These are phyloP conservation scores for Lagorchestes hirsutus DNA, from an alignment of 2,797 vertebrate genomes.

Conservation along the genomic window DNA sequence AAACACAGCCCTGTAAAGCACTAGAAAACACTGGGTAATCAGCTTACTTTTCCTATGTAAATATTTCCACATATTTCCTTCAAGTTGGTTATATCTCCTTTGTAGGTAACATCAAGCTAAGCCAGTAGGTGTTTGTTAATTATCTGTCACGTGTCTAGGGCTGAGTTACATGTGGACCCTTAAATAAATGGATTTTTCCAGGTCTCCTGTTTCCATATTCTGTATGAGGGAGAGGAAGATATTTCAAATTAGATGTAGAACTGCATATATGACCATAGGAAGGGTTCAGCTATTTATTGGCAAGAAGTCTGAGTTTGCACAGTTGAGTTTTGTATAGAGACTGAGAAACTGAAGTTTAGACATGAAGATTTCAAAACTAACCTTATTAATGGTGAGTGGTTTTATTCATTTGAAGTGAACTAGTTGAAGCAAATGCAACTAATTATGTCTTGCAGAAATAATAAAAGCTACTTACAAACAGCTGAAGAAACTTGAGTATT, in stretches of 20 bases:
- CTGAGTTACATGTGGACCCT: background rate
- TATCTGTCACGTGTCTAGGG: too few species aligned
- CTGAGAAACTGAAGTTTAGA: conserved; percentile 21
- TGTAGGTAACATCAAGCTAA: too few species aligned
- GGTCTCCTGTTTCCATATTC: background rate
- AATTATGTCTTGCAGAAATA: conserved; percentile 43
- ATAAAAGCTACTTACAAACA: conserved; percentile 93
- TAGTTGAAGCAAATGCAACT: conserved; percentile 46
- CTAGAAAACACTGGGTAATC: background rate
- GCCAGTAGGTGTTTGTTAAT: too few species aligned
- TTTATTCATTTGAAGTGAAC: conserved; percentile 34
- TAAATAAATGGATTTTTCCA: background rate
- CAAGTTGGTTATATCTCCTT: too few species aligned
- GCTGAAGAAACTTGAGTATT: conserved; percentile 99
- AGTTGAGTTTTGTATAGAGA: background rate
- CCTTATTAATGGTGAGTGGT: background rate
- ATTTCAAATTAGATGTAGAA: conserved; percentile 5
- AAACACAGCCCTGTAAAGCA: background rate
- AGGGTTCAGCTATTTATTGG: conserved; percentile 3
- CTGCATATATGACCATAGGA: background rate
- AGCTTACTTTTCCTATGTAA: background rate
- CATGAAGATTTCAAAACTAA: conserved; percentile 28
- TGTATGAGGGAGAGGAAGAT: background rate
- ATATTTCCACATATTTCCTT: background rate
- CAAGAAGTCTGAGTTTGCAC: conserved; percentile 24